Evolutionary conservation across 2,113 vertebrate genomes (phyloP).

Genomic region (Trichechus manatus): DNA sequence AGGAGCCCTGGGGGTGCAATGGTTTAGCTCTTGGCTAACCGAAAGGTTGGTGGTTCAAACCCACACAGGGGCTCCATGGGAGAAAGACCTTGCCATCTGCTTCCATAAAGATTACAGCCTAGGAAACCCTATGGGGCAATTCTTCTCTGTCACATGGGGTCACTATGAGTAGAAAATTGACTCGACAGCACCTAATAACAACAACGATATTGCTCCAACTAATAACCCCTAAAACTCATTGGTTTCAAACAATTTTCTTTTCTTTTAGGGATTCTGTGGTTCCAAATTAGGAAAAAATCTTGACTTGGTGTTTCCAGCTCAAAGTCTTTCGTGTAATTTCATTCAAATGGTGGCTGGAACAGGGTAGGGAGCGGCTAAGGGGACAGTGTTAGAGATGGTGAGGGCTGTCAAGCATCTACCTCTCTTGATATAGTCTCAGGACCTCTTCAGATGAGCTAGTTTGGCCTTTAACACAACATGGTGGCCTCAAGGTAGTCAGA

Average conservation of each 20-base stretch:
- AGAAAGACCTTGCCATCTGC: background rate
- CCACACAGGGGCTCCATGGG: background rate
- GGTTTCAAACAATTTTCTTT: background rate
- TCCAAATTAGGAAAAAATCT: background rate
- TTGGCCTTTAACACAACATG: background rate
- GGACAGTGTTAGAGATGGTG: background rate
- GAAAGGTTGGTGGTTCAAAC: background rate
- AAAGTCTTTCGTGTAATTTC: background rate
- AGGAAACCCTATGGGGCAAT: background rate
- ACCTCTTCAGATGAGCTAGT: background rate
- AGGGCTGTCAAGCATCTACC: background rate
- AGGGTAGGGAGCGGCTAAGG: background rate
- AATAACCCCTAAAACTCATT: background rate
- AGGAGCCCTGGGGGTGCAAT: too few relatives aligned
- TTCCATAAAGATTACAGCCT: background rate
- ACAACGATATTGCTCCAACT: background rate
- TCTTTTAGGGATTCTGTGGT: background rate
- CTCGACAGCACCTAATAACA: background rate
- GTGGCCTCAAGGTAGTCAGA: too few relatives aligned
- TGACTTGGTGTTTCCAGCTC: background rate
- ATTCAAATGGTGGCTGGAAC: background rate
- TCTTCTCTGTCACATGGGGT: background rate
- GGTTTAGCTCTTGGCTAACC: too few relatives aligned
- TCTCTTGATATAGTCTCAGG: background rate
- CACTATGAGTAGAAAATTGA: background rate